Conservation (phyloP, 2,888 invertebrate genomes). For the Lumbricus terrestris region DNA sequence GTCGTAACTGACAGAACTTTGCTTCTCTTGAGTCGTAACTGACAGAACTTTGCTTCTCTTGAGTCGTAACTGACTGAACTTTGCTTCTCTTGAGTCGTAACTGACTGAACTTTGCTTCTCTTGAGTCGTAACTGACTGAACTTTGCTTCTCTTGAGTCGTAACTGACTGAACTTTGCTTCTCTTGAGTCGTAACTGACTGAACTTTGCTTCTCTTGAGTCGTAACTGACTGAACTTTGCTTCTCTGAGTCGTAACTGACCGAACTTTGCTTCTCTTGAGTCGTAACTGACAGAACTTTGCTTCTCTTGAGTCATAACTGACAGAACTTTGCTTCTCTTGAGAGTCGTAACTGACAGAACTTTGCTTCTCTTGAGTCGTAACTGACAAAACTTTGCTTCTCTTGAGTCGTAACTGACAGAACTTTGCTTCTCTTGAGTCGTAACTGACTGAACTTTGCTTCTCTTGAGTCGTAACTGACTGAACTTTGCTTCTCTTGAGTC, state of each 20-base stretch:
- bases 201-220: constrained; percentile 23
- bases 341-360: constrained; percentile 76
- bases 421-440: constrained; percentile 22
- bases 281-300: no score
- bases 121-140: constrained; percentile 76
- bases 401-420: constrained; percentile 89
- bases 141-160: constrained; percentile 63
- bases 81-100: no score
- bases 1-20: constrained; percentile 76
- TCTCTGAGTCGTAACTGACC: constrained; percentile 89
- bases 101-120: constrained; percentile 63
- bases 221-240: no score
- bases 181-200: constrained; percentile 74
- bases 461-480: no score
- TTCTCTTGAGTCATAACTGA: constrained; percentile 85
- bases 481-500: constrained; percentile 23
- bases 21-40: constrained; percentile 72
- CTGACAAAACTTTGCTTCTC: no score
- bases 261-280: constrained; percentile 24
- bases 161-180: constrained; percentile 69
- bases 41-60: constrained; percentile 29
- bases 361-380: constrained; percentile 22
- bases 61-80: no score
- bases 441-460: no score
- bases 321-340: constrained; percentile 21